Evolutionary conservation across 2,113 vertebrate species (phyloP).

Genomic region (Probosciger aterrimus): DNA sequence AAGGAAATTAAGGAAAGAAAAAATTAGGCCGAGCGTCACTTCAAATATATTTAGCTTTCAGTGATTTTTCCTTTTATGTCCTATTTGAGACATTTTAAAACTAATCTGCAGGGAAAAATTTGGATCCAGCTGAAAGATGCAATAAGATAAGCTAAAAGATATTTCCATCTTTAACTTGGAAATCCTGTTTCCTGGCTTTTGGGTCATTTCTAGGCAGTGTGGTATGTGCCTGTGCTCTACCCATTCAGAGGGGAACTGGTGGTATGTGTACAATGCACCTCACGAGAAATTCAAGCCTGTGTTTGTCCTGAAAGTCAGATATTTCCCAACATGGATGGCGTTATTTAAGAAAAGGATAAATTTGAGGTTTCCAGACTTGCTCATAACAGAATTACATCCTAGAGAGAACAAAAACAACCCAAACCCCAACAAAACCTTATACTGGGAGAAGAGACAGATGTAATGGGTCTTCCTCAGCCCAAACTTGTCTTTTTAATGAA

Average conservation of each 20-base stretch:
- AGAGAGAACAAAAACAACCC: background rate
- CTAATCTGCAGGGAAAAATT: background rate
- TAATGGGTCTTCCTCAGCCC: background rate
- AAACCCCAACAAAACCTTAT: background rate
- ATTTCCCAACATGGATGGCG: background rate
- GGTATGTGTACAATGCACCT: background rate
- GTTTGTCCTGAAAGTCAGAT: background rate
- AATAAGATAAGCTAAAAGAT: background rate
- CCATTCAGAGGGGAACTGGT: background rate
- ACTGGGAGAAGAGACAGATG: background rate
- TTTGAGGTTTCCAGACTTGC: background rate
- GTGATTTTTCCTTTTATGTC: background rate
- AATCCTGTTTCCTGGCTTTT: background rate
- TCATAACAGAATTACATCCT: background rate
- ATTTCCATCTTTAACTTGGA: background rate
- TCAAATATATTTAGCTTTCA: background rate
- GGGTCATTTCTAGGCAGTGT: background rate
- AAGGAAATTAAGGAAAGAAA: background rate
- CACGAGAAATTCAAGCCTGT: background rate
- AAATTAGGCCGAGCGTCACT: background rate
- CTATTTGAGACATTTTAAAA: background rate
- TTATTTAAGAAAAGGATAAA: background rate
- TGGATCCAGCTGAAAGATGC: background rate
- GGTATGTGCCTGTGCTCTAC: fast-evolving
- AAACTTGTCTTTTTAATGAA: background rate